Base-by-base conservation (phyloP, 2,888 invertebrate genomes). In the Lepidonotus clava region DNA sequence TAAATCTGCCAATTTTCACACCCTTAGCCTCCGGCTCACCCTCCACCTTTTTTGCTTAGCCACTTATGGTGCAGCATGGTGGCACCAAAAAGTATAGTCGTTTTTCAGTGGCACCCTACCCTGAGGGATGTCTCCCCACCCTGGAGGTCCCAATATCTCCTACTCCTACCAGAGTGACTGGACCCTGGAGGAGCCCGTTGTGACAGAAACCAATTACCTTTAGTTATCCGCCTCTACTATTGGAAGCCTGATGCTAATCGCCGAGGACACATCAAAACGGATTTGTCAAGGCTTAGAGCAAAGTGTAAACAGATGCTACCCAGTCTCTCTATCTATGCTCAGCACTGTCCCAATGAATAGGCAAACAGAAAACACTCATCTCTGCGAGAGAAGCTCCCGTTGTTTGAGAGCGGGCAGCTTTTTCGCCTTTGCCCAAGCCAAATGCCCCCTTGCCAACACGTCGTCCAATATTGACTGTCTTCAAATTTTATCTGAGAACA, bases 121-220 rank as follows among this genome's bases (percentile, higher is more conserved):
- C n/a, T n/a, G n/a, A n/a, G n/a, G n/a, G n/a, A n/a, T n/a, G n/a
- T n/a, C n/a, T n/a, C n/a, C n/a, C n/a, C n/a, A n/a, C n/a, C n/a
- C n/a, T n/a, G n/a, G n/a, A n/a, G n/a, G n/a, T n/a, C n/a, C n/a
- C n/a, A n/a, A n/a, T n/a, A n/a, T n/a, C n/a, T n/a, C n/a, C n/a
- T n/a, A n/a, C n/a, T n/a, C n/a, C n/a, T n/a, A n/a, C n/a, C n/a
- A n/a, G n/a, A n/a, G n/a, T n/a, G n/a, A n/a, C n/a, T n/a, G n/a
- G 28, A 61, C 61, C 61, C 21, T 61, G 61, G 61, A 61, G 61
- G 61, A 61, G 71, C n/a, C 5, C 36, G 71, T 34, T 71, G 36
- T 71, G 71, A 36, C 71, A 71, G 71, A 34, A 34, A 71, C 36
- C 71, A 71, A 71, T 71, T 71, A 71, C 71, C 71, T 71, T n/a